Base-by-base conservation (phyloP, 35 echinoderm and acorn worm genomes). In the Patiria miniata region DNA sequence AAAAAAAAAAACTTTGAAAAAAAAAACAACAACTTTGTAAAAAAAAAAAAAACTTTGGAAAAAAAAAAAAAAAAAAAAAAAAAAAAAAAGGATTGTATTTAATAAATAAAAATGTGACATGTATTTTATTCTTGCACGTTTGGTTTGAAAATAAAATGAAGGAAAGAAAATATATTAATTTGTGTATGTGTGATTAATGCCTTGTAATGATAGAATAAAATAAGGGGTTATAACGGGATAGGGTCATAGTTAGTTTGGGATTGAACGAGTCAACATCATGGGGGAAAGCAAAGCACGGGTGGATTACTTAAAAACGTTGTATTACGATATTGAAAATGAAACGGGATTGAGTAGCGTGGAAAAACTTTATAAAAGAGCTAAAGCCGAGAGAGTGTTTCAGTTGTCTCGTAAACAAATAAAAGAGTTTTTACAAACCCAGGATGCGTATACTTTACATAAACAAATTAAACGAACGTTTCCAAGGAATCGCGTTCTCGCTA, bases 361-460 rank as follows among this genome's bases (percentile, higher is more conserved):
- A 51, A 53, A 28, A 50, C 21, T 78, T 5, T 87, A 87, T 57
- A 60, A 40, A 14, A 47, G 8, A 22, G 85, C 30, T 1, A 69
- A 85, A 85, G 5, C 19, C 19, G 61, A 1, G 28, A 23, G 61
- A 59, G 23, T 38, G 2, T 37, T 1, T 22, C 1, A 68, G 39
- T 37, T 28, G 36, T 33, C 32, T 15, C 50, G 76, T 22, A 47
- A 87, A 87, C 23, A 73, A 87, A 50, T 15, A 16, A 16, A 8
- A 16, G 8, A 81, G 8, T 88, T 32, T 19, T 37, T 88, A 34
- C 53, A 7, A 39, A 21, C 33, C 17, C 87, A 83, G 34, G 78
- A 80, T 80, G 81, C 79, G 0, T 83, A 89, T 37, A 89, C 79
- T 37, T 19, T 52, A 8, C 87, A 89, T 61, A 68, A 80, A 34